Percentiles rank a stretch among this genome's conserved stretches.
Conservation (phyloP, 2,888 invertebrate species). For the Rhamphomyia laevipes region DNA sequence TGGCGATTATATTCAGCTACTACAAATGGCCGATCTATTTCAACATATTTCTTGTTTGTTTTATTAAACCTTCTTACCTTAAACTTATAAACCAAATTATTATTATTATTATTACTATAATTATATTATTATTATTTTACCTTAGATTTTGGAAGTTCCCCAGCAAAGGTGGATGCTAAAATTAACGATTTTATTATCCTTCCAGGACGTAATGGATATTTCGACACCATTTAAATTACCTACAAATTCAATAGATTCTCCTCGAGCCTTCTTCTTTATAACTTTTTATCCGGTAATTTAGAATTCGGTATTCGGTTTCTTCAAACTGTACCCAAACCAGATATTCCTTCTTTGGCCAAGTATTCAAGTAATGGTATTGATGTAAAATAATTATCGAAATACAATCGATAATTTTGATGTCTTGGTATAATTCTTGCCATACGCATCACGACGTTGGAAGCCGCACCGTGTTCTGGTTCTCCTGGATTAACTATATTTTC, state of each 20-base stretch:
- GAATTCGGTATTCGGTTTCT: conserved; percentile 23
- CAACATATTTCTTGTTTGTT: conserved; percentile 17
- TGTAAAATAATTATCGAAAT: conserved; percentile 16
- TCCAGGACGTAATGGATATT: conserved; percentile 22
- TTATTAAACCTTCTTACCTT: conserved; percentile 7
- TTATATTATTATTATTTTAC: no score
- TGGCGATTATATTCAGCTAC: conserved; percentile 12
- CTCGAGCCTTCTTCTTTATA: conserved; percentile 18
- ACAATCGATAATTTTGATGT: conserved; percentile 13
- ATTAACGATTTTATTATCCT: conserved; percentile 28
- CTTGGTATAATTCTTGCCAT: neutral
- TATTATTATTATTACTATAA: no score
- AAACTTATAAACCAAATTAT: no score
- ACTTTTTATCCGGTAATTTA: conserved; percentile 18
- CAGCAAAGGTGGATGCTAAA: conserved; percentile 24
- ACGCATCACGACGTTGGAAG: no score
- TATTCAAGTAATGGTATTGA: conserved; percentile 17
- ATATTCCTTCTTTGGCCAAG: conserved; percentile 22
- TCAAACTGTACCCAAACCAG: conserved; percentile 19
- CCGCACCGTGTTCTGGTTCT: no score
- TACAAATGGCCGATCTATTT: conserved; percentile 18
- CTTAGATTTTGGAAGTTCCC: conserved; percentile 18
- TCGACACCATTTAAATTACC: conserved; percentile 17
- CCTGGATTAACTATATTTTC: no score
- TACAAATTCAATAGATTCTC: conserved; percentile 17